Base-by-base conservation (phyloP, 2,113 vertebrate genomes). In the Pseudorectes ferrugineus region DNA sequence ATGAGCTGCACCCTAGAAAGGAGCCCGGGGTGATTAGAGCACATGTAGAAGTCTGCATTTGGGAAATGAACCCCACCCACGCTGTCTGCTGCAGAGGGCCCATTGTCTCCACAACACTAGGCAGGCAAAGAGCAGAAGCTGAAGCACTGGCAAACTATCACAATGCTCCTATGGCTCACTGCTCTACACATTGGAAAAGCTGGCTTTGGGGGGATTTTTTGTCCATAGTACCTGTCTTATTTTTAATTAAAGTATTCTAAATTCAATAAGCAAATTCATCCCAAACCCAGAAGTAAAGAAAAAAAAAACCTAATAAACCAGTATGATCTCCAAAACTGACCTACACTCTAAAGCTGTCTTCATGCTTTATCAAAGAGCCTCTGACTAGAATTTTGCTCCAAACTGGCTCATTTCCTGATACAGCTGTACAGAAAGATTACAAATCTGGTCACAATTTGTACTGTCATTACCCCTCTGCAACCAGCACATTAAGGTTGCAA, bases 401-500 rank as follows among this genome's bases (percentile, higher is more conserved):
- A 67, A 49, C 36, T 77, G 55, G 17, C 55, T 84, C 63, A 67
- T 88, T 93, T 92, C 82, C 88, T 85, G 40, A 68, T 63, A 51
- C 54, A 76, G 58, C 66, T 85, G 42, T 78, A 85, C 33, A 87
- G 73, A 89, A 93, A 87, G 57, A 95, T 92, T 87, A 82, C 80
- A 92, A 92, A 91, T 82, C 85, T 54, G 57, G 49, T 79, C 61
- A 89, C 89, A 94, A 88, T 95, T 93, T 89, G 62, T 79, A 38
- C 87, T 85, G 36, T 35, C 66, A 76, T 95, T 89, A 93, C 42
- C 17, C 14, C 33, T 85, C 71, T 51, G 48, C 62, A 84, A 36
- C 59, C 55, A 80, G 71, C 19, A 59, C 55, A 83, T 95, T 85
- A 92, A 67, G 63, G 75, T 51, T 77, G 81, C 67, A 83, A 90